Evolutionary conservation across 2,888 invertebrate genomes (phyloP).

Genomic region (Torymus tubicola): DNA sequence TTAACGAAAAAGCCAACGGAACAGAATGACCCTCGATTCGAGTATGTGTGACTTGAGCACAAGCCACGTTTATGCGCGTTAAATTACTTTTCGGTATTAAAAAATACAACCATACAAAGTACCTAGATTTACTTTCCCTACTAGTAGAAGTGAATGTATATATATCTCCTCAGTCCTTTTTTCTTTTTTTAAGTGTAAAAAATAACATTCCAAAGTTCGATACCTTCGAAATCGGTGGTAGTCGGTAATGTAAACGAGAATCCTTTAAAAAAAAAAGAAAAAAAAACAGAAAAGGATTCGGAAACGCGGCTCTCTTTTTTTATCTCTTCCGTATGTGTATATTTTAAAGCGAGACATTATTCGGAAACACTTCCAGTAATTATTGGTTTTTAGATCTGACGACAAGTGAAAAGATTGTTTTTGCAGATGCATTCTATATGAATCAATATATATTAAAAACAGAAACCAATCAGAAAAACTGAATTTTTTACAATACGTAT

Average conservation of each 20-base stretch:
- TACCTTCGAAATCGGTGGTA: conserved; percentile 5
- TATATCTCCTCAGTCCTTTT: conserved; percentile 15
- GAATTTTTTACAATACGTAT: too few species aligned
- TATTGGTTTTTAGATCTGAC: too few species aligned
- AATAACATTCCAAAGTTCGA: conserved; percentile 27
- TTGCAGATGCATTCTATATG: too few species aligned
- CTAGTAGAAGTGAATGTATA: conserved; percentile 35
- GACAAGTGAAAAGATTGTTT: too few species aligned
- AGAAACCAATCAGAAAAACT: too few species aligned
- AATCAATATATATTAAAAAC: too few species aligned
- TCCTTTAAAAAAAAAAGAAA: conserved; percentile 1
- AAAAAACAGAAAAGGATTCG: background rate
- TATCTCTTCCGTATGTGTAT: background rate
- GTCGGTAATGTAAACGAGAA: conserved; percentile 30
- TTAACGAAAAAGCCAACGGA: background rate
- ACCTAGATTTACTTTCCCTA: conserved; percentile 38
- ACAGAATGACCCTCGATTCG: background rate
- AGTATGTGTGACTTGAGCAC: background rate
- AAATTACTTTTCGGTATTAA: conserved; percentile 13
- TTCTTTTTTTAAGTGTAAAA: conserved; percentile 9
- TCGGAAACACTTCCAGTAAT: background rate
- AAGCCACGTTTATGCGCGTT: conserved; percentile 2
- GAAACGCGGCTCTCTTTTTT: background rate
- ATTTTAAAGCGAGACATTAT: background rate
- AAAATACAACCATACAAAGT: conserved; percentile 48